Percentiles rank a stretch among this genome's conserved stretches.
Evolutionary conservation across 2,113 vertebrate genomes (phyloP).

Genomic region (Platanista minor): DNA sequence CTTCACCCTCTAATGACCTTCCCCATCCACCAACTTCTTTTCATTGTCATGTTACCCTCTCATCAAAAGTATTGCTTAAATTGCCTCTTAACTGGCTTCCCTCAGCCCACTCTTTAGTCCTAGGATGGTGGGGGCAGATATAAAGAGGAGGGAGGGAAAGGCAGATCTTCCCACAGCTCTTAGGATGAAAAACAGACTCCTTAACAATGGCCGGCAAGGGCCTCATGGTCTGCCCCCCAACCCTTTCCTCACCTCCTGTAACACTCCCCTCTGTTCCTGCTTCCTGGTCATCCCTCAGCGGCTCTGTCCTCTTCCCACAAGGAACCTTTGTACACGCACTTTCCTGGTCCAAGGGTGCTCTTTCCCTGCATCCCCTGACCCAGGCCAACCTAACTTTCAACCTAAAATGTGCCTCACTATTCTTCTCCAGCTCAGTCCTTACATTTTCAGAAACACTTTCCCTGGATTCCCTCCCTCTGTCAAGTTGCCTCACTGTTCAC

Average conservation of each 20-base stretch:
- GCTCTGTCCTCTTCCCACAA: background rate
- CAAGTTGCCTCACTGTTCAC: background rate
- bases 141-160: background rate
- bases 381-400: background rate
- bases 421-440: background rate
- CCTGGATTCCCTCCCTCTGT: background rate
- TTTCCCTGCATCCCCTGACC: background rate
- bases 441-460: background rate
- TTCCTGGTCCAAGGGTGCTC: background rate
- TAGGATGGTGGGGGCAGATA: fast-evolving
- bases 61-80: background rate
- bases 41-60: background rate
- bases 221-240: background rate
- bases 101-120: background rate
- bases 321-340: background rate
- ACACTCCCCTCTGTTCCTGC: background rate
- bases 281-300: background rate
- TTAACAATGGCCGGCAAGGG: background rate
- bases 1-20: background rate
- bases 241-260: background rate
- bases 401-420: background rate
- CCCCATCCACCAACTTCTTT: background rate
- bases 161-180: background rate
- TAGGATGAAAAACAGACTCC: background rate
- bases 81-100: background rate